phyloP scores from a whole-genome alignment of 2,113 vertebrate species.

The Sapajus apella region DNA sequence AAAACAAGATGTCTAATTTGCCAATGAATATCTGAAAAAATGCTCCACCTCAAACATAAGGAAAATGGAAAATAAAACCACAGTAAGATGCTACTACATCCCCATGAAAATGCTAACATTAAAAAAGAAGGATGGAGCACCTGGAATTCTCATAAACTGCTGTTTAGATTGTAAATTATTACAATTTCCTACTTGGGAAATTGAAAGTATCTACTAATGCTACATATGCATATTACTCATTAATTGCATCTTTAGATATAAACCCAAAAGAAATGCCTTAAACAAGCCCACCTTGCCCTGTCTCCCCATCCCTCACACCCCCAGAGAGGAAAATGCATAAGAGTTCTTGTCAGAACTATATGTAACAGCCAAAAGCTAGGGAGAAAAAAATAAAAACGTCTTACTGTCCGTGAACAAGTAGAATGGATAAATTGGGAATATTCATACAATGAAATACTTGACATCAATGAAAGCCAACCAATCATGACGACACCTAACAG shows the following conservation, averaged over 20 bases:
- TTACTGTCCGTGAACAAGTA: background rate
- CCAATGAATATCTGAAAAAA: conserved; percentile 1
- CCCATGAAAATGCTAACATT: background rate
- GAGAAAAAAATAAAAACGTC: background rate
- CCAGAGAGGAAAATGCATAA: background rate
- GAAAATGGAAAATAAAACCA: background rate
- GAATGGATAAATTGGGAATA: background rate
- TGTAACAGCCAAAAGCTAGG: background rate
- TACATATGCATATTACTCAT: background rate
- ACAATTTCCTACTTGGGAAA: background rate
- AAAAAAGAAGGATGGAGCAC: background rate
- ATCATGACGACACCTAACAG: background rate
- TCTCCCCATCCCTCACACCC: no score
- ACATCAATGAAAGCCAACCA: background rate
- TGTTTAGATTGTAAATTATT: background rate
- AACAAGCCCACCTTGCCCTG: background rate
- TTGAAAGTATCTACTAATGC: background rate
- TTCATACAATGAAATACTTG: background rate
- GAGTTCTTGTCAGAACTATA: background rate
- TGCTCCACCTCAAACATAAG: background rate
- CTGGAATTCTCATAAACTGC: background rate
- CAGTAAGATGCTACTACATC: background rate
- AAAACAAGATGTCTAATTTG: background rate
- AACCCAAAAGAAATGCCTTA: background rate
- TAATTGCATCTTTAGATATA: background rate